phyloP scores from a whole-genome alignment of 2,113 vertebrate species.

The Prietella phreatophila region DNA sequence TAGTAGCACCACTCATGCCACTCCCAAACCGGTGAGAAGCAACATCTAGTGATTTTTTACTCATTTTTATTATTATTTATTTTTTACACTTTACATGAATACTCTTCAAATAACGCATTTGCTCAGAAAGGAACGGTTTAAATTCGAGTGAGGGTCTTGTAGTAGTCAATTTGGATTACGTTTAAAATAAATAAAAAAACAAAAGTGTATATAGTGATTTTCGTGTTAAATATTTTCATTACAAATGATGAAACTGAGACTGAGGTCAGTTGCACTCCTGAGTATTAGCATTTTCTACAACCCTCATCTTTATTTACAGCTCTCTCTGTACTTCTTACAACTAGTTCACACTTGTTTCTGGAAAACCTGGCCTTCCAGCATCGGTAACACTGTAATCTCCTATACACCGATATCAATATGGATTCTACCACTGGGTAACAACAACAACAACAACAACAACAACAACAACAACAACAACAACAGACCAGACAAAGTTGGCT shows the following conservation, averaged over 20 bases:
- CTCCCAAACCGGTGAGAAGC: conserved; percentile 8
- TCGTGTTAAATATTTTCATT: not conserved
- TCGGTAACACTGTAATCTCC: not conserved
- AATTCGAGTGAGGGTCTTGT: not conserved
- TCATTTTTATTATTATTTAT: not conserved
- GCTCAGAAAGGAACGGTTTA: not conserved
- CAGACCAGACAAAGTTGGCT: not conserved
- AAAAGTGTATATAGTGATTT: not conserved
- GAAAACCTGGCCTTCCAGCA: not conserved
- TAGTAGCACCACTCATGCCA: conserved; percentile 46
- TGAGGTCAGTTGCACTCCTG: too few relatives aligned
- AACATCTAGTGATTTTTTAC: not conserved
- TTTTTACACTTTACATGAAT: not conserved
- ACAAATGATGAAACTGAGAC: not conserved
- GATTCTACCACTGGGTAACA: not conserved
- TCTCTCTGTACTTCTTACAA: not conserved
- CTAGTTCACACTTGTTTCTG: not conserved
- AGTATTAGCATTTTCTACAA: not conserved
- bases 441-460: not conserved
- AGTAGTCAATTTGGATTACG: not conserved
- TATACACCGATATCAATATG: not conserved
- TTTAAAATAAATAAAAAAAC: not conserved
- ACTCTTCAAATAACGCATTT: not conserved
- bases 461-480: not conserved
- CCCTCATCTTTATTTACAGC: not conserved